Percentiles rank a stretch among this genome's conserved stretches.
Evolutionary conservation across 2,888 invertebrate species (phyloP).

Genomic region (Malachius bipustulatus): DNA sequence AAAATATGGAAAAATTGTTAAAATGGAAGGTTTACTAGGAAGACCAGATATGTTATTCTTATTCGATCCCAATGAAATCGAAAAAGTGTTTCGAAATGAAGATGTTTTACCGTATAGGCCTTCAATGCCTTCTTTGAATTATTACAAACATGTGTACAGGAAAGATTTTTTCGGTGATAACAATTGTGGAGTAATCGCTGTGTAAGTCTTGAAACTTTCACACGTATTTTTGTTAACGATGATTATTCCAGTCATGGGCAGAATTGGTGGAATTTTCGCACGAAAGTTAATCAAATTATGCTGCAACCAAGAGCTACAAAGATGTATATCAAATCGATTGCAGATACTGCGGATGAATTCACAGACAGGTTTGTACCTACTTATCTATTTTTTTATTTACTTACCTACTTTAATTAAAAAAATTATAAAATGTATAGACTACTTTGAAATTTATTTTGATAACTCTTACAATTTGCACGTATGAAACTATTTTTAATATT

Average conservation of each 20-base stretch:
- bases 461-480: too few species aligned
- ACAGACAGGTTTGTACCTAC: constrained; percentile 43
- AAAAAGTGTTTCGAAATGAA: constrained; percentile 55
- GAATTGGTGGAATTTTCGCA: constrained; percentile 66
- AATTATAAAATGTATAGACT: neutral
- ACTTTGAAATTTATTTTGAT: too few species aligned
- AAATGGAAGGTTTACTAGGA: constrained; percentile 53
- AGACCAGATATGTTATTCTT: constrained; percentile 63
- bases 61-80: constrained; percentile 59
- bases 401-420: too few species aligned
- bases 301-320: constrained; percentile 61
- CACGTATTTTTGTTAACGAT: neutral
- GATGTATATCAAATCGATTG: constrained; percentile 56
- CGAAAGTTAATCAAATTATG: constrained; percentile 67
- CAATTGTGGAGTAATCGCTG: constrained; percentile 61
- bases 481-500: too few species aligned
- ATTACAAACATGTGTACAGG: constrained; percentile 56
- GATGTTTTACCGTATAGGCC: constrained; percentile 57
- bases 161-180: constrained; percentile 56
- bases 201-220: too few species aligned
- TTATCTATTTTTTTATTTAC: neutral
- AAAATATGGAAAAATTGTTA: constrained; percentile 56
- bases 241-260: constrained; percentile 59
- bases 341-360: constrained; percentile 58
- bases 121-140: constrained; percentile 63